Evolutionary conservation across 1,140 invertebrate genomes (phyloP).

Genomic region (Mactra quadrangularis): DNA sequence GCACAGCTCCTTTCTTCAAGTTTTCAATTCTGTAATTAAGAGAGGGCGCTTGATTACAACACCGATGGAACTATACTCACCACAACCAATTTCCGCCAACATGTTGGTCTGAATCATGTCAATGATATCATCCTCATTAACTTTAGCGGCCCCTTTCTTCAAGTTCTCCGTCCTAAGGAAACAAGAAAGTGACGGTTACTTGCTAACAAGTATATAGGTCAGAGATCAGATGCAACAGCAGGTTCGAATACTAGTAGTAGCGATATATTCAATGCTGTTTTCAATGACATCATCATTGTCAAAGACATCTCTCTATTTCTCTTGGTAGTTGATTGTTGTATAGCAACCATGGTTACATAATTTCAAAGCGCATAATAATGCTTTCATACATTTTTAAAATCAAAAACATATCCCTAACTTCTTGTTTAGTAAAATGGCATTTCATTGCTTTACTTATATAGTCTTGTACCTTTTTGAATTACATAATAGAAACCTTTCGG

Average conservation of each 20-base stretch:
- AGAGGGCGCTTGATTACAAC: background rate
- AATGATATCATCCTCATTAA: constrained; percentile 53
- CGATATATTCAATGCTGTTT: no score
- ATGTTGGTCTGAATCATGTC: constrained; percentile 56
- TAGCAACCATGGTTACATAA: no score
- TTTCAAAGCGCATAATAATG: no score
- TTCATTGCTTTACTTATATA: no score
- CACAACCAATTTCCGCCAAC: constrained; percentile 55
- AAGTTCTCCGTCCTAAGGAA: constrained; percentile 44
- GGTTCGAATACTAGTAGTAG: no score
- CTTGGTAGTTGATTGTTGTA: no score
- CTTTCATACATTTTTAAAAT: no score
- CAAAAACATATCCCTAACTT: no score
- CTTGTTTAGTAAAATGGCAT: no score
- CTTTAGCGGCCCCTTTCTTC: constrained; percentile 46
- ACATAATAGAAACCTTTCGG: no score
- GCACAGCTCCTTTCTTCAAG: background rate
- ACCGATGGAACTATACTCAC: constrained; percentile 6
- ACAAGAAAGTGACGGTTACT: background rate
- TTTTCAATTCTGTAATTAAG: background rate
- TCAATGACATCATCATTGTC: background rate
- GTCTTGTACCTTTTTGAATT: no score
- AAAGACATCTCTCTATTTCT: no score
- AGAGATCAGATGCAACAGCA: background rate
- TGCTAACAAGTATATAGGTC: background rate